Percentiles rank a stretch among this genome's conserved stretches.
phyloP scores from a whole-genome alignment of 2,113 vertebrate genomes.

The Pteropus alecto region DNA sequence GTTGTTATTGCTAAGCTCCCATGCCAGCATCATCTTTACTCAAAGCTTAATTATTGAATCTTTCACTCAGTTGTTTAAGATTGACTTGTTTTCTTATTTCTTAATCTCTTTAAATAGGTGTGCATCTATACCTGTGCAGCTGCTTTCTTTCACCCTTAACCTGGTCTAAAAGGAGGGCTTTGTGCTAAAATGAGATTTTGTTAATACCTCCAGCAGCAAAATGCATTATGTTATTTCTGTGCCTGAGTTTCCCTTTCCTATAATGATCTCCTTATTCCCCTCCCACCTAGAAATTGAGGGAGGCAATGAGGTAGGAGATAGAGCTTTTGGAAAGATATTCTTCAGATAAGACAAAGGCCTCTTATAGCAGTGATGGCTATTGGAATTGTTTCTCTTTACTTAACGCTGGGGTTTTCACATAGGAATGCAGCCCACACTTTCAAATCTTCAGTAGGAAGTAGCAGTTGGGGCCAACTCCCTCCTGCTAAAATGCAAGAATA shows the following conservation, averaged over 20 bases:
- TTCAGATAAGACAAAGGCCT: constrained; percentile 27
- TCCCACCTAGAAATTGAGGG: background rate
- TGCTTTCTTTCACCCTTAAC: background rate
- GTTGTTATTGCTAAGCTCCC: background rate
- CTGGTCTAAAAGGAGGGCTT: background rate
- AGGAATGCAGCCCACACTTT: background rate
- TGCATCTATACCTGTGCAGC: background rate
- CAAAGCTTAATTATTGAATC: background rate
- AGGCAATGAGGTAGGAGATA: background rate
- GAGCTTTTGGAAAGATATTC: background rate
- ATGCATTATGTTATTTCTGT: background rate
- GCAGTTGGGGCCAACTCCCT: background rate
- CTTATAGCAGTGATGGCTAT: background rate
- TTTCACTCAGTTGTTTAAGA: background rate
- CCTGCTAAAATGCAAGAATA: background rate
- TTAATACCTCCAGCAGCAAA: background rate
- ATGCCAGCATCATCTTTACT: background rate
- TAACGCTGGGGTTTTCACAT: background rate
- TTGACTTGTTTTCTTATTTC: background rate
- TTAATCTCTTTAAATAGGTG: background rate
- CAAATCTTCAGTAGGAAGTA: background rate
- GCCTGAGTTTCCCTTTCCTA: background rate
- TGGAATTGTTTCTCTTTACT: constrained; percentile 6
- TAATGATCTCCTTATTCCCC: background rate
- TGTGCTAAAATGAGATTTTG: background rate